These are phyloP conservation scores for Drosophila macrospina DNA, from an alignment of 2,888 invertebrate species.

Conservation along the genomic window DNA sequence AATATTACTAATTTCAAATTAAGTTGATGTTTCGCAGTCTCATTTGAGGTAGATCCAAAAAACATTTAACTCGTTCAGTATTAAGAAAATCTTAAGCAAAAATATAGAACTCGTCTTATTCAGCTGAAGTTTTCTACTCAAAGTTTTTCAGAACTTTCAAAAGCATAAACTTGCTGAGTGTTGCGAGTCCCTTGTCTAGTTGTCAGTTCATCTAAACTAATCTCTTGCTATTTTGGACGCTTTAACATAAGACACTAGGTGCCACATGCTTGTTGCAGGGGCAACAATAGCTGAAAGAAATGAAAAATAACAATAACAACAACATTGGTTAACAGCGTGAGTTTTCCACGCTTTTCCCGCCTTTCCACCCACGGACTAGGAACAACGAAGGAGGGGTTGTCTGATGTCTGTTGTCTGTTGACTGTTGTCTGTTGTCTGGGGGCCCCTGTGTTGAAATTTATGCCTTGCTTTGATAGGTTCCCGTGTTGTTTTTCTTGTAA, in stretches of 20 bases:
- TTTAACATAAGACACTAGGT: not conserved
- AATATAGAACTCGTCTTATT: not conserved
- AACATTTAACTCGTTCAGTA: no score
- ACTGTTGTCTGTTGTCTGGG: conserved; percentile 17
- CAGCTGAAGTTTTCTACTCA: not conserved
- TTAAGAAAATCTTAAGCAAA: no score
- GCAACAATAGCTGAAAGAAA: conserved; percentile 28
- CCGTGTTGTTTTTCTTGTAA: conserved; percentile 58
- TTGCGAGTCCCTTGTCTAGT: not conserved
- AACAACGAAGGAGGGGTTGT: not conserved
- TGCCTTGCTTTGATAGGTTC: conserved; percentile 69
- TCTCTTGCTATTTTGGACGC: conserved; percentile 25
- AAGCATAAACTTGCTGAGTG: not conserved
- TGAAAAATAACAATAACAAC: conserved; percentile 27
- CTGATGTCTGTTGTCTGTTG: conserved; percentile 11
- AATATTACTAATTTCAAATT: no score
- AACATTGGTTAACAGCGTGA: conserved; percentile 34
- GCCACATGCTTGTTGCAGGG: conserved; percentile 29
- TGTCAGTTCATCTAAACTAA: conserved; percentile 8
- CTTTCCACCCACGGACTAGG: conserved; percentile 49
- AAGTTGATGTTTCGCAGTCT: no score
- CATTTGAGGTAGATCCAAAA: no score
- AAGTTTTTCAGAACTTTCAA: not conserved
- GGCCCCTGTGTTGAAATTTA: conserved; percentile 55
- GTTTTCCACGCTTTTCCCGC: conserved; percentile 50